Evolutionary conservation across 1,140 invertebrate genomes (phyloP).

Genomic region (Phymorhynchus buccinoides): DNA sequence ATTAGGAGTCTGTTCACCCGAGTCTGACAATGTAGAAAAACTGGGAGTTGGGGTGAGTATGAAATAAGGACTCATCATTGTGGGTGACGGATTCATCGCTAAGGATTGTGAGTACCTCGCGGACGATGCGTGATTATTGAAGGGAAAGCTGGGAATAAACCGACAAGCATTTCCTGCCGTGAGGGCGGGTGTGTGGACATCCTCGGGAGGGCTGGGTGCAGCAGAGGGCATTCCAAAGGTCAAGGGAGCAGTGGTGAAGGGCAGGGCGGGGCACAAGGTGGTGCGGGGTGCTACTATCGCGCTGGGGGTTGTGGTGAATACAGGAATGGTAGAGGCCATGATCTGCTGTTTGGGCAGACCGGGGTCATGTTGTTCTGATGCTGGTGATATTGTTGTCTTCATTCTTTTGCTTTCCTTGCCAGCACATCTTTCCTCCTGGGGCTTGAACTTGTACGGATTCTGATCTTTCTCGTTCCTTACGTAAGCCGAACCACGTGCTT

Average conservation of each 20-base stretch:
- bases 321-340: neutral
- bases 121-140: neutral
- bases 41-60: neutral
- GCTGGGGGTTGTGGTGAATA: neutral
- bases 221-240: neutral
- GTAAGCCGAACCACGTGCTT: neutral
- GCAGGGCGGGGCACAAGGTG: neutral
- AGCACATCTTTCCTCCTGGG: neutral
- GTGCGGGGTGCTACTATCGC: neutral
- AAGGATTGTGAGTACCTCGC: neutral
- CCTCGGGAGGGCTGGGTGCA: neutral
- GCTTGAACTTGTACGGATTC: neutral
- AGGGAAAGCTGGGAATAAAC: neutral
- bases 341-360: neutral
- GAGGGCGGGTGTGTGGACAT: neutral
- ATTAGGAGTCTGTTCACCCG: neutral
- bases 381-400: neutral
- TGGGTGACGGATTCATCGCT: neutral
- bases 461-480: neutral
- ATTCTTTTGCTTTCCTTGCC: neutral
- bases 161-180: neutral
- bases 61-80: neutral
- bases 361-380: neutral
- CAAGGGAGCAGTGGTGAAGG: neutral
- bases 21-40: neutral